Conservation (phyloP, 2,888 invertebrate species). For the Apeira syringaria region DNA sequence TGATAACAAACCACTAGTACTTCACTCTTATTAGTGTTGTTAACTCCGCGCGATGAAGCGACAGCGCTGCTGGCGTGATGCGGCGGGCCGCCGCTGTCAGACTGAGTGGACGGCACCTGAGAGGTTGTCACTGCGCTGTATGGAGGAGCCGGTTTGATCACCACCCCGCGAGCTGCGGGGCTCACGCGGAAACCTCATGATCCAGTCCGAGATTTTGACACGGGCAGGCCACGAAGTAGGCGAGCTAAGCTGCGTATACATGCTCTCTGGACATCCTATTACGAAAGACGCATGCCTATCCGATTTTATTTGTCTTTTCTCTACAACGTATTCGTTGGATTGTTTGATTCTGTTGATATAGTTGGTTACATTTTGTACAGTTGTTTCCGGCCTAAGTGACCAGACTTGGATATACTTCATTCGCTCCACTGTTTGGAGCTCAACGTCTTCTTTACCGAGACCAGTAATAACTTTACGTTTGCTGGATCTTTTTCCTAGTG, state of each 20-base stretch:
- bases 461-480: too few relatives aligned
- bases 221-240: constrained; percentile 6
- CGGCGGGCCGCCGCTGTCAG: background rate
- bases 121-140: background rate
- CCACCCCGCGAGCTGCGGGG: constrained; percentile 4
- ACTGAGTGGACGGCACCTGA: background rate
- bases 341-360: background rate
- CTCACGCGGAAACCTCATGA: constrained; percentile 8
- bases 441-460: too few relatives aligned
- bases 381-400: too few relatives aligned
- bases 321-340: background rate
- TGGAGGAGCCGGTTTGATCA: background rate
- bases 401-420: too few relatives aligned
- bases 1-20: constrained; percentile 3
- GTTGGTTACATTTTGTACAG: too few relatives aligned
- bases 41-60: background rate
- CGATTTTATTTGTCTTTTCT: constrained; percentile 4
- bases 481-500: too few relatives aligned
- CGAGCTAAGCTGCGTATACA: background rate
- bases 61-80: background rate
- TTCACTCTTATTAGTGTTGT: background rate
- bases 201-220: constrained; percentile 4
- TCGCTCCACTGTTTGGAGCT: too few relatives aligned
- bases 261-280: constrained; percentile 6
- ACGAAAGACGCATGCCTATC: constrained; percentile 7